phyloP scores from a whole-genome alignment of 2,113 vertebrate species.

The Plectropomus leopardus region DNA sequence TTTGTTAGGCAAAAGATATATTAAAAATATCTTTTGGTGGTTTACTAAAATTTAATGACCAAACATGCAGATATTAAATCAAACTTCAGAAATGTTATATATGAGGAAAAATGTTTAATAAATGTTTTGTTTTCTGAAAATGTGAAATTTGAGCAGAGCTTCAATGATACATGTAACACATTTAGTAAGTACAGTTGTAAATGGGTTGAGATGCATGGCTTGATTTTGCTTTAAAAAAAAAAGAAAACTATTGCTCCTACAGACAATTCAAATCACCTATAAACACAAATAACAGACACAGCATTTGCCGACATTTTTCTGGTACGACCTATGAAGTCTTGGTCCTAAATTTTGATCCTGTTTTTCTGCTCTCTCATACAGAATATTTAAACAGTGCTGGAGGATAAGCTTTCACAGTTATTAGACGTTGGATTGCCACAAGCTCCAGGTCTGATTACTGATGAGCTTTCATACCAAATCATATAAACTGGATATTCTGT shows the following conservation, averaged over 20 bases:
- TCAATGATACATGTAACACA: constrained; percentile 20
- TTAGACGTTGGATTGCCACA: constrained; percentile 30
- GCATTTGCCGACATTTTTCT: background rate
- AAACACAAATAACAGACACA: background rate
- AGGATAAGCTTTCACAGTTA: constrained; percentile 50
- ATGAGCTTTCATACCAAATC: constrained; percentile 26
- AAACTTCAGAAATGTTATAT: constrained; percentile 35
- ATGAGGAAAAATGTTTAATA: constrained; percentile 56
- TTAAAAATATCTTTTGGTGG: constrained; percentile 8
- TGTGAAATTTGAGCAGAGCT: constrained; percentile 33
- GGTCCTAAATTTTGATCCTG: background rate
- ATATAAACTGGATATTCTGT: constrained; percentile 30
- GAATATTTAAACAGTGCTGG: constrained; percentile 42
- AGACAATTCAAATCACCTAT: constrained; percentile 29
- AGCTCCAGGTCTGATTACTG: constrained; percentile 38
- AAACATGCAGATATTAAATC: constrained; percentile 17
- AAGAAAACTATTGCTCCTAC: constrained; percentile 19
- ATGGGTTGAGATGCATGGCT: constrained; percentile 33
- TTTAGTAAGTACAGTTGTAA: constrained; percentile 14
- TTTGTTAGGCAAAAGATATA: constrained; percentile 35
- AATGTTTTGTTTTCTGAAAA: constrained; percentile 71
- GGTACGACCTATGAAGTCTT: background rate
- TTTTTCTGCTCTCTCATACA: constrained; percentile 18
- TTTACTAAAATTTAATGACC: constrained; percentile 18
- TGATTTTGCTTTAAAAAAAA: constrained; percentile 16